These are phyloP conservation scores for Panulirus ornatus DNA, from an alignment of 1,140 invertebrate species.

Conservation along the genomic window DNA sequence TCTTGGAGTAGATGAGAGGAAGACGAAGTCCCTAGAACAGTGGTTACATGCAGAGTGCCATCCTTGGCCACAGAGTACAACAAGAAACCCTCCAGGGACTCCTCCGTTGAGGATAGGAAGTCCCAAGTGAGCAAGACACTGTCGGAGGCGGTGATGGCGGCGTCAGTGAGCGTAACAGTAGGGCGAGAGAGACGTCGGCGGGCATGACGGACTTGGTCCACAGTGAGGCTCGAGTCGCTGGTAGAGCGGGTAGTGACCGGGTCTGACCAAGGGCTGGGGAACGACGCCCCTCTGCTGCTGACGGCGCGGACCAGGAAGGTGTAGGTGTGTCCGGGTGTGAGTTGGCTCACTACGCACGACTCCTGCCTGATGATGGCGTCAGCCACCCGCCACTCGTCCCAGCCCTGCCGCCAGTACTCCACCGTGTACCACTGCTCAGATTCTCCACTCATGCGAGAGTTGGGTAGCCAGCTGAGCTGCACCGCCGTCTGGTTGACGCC, in stretches of 20 bases:
- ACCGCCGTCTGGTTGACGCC: slow-evolving; percentile 37
- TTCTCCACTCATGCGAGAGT: slow-evolving; percentile 32
- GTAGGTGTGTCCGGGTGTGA: slow-evolving; percentile 63
- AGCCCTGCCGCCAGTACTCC: slow-evolving; percentile 57
- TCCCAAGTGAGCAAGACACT: slow-evolving; percentile 55
- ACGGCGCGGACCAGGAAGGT: slow-evolving; percentile 62
- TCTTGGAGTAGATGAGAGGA: slow-evolving; percentile 62
- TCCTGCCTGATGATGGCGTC: slow-evolving; percentile 50
- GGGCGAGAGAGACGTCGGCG: slow-evolving; percentile 49
- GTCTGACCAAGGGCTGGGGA: slow-evolving; percentile 60
- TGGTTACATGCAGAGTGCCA: slow-evolving; percentile 39
- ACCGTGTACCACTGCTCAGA: slow-evolving; percentile 42
- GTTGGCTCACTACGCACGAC: slow-evolving; percentile 46
- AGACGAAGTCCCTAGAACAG: slow-evolving; percentile 64
- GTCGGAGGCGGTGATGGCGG: slow-evolving; percentile 20
- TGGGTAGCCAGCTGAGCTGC: slow-evolving; percentile 50
- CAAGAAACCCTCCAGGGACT: slow-evolving; percentile 42
- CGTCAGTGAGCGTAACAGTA: slow-evolving; percentile 36
- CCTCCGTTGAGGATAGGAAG: slow-evolving; percentile 34
- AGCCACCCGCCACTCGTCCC: slow-evolving; percentile 50
- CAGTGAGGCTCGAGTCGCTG: slow-evolving; percentile 32
- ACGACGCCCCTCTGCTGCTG: slow-evolving; percentile 45
- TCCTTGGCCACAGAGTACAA: slow-evolving; percentile 39
- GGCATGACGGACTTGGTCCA: slow-evolving; percentile 49
- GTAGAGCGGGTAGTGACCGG: slow-evolving; percentile 39